Conservation (phyloP, 2,797 vertebrate genomes). For the Falco columbarius region DNA sequence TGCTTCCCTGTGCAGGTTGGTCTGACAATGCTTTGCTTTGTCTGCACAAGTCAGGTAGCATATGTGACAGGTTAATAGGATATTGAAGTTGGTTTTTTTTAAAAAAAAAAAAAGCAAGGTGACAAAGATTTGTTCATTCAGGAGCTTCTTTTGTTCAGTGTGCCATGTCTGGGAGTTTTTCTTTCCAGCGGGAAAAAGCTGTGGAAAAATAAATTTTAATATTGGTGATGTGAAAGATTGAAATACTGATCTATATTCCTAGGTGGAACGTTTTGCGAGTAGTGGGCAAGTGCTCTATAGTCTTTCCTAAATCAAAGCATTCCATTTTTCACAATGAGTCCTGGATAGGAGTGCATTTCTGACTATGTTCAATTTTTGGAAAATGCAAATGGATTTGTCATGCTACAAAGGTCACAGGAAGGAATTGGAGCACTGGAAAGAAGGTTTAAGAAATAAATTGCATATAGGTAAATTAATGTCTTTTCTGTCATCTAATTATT, state of each 20-base stretch:
- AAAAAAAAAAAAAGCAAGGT: not conserved
- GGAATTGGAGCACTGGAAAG: not conserved
- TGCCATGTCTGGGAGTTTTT: not conserved
- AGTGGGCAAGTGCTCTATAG: not conserved
- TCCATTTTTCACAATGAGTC: not conserved
- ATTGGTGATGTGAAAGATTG: not conserved
- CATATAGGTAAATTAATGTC: not conserved
- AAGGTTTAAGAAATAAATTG: not conserved
- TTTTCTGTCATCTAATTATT: not conserved
- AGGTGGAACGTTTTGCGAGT: not conserved
- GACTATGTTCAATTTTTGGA: not conserved
- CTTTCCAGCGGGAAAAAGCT: not conserved
- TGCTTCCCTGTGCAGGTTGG: not conserved
- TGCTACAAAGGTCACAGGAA: not conserved
- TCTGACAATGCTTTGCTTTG: not conserved
- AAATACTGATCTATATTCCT: not conserved
- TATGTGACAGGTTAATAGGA: not conserved
- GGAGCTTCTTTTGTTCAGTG: not conserved
- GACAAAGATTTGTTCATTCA: not conserved
- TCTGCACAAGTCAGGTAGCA: not conserved
- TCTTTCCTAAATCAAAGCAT: not conserved
- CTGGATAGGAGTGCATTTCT: not conserved
- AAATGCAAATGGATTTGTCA: not conserved
- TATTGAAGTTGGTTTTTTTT: not conserved
- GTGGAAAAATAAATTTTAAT: not conserved